phyloP scores from a whole-genome alignment of 2,888 invertebrate genomes.

The Calliopum simillimum region DNA sequence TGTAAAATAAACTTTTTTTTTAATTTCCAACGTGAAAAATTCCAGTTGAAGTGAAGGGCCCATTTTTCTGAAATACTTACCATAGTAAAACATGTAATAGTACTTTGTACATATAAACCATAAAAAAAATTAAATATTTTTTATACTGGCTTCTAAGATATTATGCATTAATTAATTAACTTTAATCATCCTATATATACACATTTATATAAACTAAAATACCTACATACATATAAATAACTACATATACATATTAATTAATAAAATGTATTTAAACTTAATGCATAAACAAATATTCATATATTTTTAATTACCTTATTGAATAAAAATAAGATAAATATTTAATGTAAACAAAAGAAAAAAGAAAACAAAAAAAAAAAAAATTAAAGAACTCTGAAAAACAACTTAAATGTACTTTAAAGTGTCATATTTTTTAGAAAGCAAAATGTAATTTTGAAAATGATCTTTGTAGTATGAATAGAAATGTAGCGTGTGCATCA shows the following conservation, averaged over 20 bases:
- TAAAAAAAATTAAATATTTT: constrained; percentile 38
- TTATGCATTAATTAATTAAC: constrained; percentile 2
- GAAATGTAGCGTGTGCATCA: constrained; percentile 4
- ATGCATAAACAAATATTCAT: too few species aligned
- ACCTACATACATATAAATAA: background rate
- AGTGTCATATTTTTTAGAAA: constrained; percentile 35
- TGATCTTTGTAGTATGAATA: background rate
- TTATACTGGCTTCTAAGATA: constrained; percentile 43
- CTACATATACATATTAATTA: background rate
- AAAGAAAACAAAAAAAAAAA: constrained; percentile 12
- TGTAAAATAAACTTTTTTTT: too few species aligned
- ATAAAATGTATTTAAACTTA: background rate
- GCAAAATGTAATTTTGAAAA: constrained; percentile 20
- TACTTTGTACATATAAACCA: constrained; percentile 30
- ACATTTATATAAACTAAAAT: background rate
- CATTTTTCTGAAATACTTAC: background rate
- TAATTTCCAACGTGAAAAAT: too few species aligned
- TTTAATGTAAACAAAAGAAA: constrained; percentile 6
- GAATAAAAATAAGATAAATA: constrained; percentile 23
- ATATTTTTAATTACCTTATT: too few species aligned
- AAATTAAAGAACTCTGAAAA: background rate
- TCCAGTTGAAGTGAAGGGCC: too few species aligned
- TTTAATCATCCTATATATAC: background rate
- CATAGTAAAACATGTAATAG: background rate
- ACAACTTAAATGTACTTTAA: constrained; percentile 26